Evolutionary conservation across 2,113 vertebrate species (phyloP).

Genomic region (Notiomystis cincta): DNA sequence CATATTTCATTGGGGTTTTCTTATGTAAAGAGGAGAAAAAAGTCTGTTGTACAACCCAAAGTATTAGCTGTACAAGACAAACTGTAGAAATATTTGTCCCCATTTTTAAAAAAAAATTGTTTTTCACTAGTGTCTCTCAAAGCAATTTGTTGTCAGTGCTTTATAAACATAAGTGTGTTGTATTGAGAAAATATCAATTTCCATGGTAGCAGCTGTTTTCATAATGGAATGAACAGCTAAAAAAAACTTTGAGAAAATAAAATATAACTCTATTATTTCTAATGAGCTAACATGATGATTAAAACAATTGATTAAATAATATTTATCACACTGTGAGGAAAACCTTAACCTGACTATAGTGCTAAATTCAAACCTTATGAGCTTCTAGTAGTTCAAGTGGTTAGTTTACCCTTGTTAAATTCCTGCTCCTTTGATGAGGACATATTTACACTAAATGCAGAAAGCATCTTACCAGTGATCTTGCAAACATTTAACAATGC

Average conservation of each 20-base stretch:
- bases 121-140: neutral
- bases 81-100: neutral
- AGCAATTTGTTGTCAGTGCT: neutral
- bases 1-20: neutral
- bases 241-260: neutral
- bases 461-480: neutral
- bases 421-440: neutral
- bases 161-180: neutral
- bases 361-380: neutral
- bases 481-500: neutral
- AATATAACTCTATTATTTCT: neutral
- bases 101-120: rapidly evolving
- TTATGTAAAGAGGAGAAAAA: neutral
- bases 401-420: neutral
- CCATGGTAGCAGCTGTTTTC: neutral
- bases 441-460: neutral
- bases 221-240: neutral
- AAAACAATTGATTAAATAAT: neutral
- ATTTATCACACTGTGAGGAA: neutral
- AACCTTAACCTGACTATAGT: neutral
- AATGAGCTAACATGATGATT: neutral
- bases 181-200: neutral
- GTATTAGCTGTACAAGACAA: neutral
- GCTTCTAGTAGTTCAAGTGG: neutral
- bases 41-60: neutral